These are phyloP conservation scores for Podilymbus podiceps DNA, from an alignment of 2,113 vertebrate species.

Conservation along the genomic window DNA sequence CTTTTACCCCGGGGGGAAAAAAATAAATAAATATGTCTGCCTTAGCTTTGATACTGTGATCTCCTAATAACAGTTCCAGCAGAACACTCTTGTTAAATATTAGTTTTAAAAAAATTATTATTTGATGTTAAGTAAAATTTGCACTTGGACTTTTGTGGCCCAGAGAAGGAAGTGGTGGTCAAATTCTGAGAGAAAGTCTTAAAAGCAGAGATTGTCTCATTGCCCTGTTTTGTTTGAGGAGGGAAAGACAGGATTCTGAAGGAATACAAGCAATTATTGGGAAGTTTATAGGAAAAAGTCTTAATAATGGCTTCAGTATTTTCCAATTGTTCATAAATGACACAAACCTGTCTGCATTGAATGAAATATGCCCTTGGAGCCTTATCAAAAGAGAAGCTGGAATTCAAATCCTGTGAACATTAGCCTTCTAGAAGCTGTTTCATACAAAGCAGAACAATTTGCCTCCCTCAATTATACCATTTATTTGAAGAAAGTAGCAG, in stretches of 20 bases:
- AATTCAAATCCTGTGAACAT: conserved; percentile 20
- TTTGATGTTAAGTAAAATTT: background rate
- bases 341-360: background rate
- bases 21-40: background rate
- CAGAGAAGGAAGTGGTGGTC: background rate
- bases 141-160: background rate
- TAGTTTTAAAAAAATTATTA: background rate
- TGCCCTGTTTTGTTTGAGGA: background rate
- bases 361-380: background rate
- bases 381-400: conserved; percentile 12
- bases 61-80: background rate
- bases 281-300: background rate
- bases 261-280: background rate
- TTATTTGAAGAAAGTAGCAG: background rate
- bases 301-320: background rate
- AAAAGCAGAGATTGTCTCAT: background rate
- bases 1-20: background rate
- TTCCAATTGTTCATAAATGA: background rate
- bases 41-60: background rate
- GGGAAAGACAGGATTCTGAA: background rate
- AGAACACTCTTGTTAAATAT: background rate
- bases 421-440: background rate
- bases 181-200: background rate
- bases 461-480: background rate
- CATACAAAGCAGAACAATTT: conserved; percentile 36